These are phyloP conservation scores for Macheiramphus alcinus DNA, from an alignment of 2,113 vertebrate genomes.

Conservation along the genomic window DNA sequence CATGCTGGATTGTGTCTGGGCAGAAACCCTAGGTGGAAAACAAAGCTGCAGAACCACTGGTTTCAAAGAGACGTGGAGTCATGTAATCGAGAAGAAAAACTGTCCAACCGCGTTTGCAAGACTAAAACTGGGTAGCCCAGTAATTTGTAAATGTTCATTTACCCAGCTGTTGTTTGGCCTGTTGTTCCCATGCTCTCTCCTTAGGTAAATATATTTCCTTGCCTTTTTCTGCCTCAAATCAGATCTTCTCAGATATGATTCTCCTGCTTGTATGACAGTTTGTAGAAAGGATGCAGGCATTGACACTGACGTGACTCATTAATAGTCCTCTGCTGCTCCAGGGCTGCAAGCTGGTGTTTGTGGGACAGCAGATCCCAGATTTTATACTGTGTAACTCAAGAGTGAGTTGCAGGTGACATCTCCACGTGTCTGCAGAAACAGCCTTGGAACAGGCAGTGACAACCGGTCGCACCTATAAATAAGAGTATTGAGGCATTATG, in stretches of 20 bases:
- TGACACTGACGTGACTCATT: background rate
- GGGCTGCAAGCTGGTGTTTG: background rate
- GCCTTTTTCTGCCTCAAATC: background rate
- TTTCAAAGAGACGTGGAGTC: background rate
- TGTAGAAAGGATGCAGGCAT: background rate
- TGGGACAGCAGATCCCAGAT: background rate
- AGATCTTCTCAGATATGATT: background rate
- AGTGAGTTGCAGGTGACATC: background rate
- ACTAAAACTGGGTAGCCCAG: background rate
- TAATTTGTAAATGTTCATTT: background rate
- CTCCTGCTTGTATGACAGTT: background rate
- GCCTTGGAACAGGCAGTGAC: background rate
- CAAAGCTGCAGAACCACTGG: background rate
- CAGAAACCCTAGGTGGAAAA: background rate
- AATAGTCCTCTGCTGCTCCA: background rate
- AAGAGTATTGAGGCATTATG: no score
- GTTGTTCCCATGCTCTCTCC: background rate
- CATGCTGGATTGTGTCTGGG: background rate
- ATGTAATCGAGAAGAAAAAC: rapidly evolving
- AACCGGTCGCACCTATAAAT: background rate
- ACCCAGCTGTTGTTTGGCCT: background rate
- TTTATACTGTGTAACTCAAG: background rate
- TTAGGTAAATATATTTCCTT: background rate
- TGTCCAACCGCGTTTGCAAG: rapidly evolving
- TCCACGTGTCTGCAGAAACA: background rate